A percentile compares a stretch with the other conserved stretches of the same genome.
phyloP scores from a whole-genome alignment of 2,113 vertebrate genomes.

The Irena cyanogastra region DNA sequence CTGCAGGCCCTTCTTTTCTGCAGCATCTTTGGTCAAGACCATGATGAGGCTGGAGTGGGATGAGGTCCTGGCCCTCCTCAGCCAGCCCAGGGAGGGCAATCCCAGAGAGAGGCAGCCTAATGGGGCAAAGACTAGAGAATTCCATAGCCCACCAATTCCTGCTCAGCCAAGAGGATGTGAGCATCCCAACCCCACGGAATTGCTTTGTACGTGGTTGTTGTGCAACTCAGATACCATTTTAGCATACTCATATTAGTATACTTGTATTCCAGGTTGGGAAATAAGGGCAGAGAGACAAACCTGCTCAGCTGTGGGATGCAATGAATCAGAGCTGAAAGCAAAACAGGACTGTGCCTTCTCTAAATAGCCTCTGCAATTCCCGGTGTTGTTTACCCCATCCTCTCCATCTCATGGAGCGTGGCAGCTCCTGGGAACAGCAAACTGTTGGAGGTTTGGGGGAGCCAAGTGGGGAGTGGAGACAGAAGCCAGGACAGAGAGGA shows the following conservation, averaged over 20 bases:
- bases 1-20: not conserved
- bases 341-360: not conserved
- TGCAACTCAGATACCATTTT: not conserved
- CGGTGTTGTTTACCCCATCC: not conserved
- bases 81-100: not conserved
- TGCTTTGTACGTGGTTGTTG: not conserved
- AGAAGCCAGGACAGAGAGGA: not conserved
- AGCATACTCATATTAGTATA: not conserved
- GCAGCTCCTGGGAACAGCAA: not conserved
- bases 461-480: not conserved
- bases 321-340: not conserved
- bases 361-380: not conserved
- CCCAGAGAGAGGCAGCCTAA: not conserved
- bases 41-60: not conserved
- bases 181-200: not conserved
- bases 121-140: not conserved
- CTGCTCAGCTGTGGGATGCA: not conserved
- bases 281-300: not conserved
- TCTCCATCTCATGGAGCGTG: not conserved
- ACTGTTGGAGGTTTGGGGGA: not conserved
- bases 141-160: not conserved
- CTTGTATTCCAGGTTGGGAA: not conserved
- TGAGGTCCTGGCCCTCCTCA: not conserved
- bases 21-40: fast-evolving
- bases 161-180: not conserved